These are phyloP conservation scores for Eretmocerus hayati DNA, from an alignment of 2,888 invertebrate species.

Conservation along the genomic window DNA sequence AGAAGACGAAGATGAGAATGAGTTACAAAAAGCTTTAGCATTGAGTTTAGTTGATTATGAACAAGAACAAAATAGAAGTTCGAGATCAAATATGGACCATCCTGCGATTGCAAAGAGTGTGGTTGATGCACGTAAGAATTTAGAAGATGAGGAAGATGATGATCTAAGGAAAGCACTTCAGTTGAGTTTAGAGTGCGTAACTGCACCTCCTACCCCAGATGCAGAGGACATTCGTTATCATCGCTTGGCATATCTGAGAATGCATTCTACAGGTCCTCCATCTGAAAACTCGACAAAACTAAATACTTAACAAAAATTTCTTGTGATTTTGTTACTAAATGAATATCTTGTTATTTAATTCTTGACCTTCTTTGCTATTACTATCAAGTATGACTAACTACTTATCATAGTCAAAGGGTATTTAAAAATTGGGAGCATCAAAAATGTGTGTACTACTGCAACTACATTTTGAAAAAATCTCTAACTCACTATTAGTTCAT, in stretches of 20 bases:
- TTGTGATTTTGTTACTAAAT: conserved; percentile 21
- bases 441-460: conserved; percentile 17
- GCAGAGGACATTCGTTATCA: conserved; percentile 40
- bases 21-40: conserved; percentile 50
- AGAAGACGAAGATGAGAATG: conserved; percentile 39
- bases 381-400: conserved; percentile 13
- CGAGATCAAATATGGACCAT: conserved; percentile 28
- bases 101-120: conserved; percentile 8
- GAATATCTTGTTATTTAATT: conserved; percentile 21
- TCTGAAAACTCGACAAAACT: conserved; percentile 38
- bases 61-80: conserved; percentile 28
- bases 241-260: conserved; percentile 33
- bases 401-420: conserved; percentile 3
- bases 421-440: conserved; percentile 9
- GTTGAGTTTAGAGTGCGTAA: conserved; percentile 47
- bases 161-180: conserved; percentile 50
- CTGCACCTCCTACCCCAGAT: conserved; percentile 42
- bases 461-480: conserved; percentile 19
- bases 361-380: conserved; percentile 16
- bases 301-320: conserved; percentile 37
- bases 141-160: conserved; percentile 41
- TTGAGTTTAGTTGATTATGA: conserved; percentile 47
- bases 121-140: conserved; percentile 2
- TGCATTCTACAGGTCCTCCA: conserved; percentile 30
- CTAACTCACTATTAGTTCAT: conserved; percentile 22